Conservation (phyloP, 2,113 vertebrate species). For the Pangasianodon hypophthalmus region DNA sequence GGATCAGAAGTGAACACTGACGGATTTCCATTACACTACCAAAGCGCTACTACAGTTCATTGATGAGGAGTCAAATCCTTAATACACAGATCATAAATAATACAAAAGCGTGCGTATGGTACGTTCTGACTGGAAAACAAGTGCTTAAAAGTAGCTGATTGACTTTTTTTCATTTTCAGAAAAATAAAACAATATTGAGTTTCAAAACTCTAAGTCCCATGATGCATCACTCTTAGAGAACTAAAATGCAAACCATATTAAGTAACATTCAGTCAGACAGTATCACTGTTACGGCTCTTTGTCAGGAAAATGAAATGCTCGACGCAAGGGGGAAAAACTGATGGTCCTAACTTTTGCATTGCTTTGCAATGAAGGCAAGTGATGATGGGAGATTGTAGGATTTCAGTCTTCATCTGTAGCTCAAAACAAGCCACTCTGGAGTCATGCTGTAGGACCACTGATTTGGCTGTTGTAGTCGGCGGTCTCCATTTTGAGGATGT, state of each 20-base stretch:
- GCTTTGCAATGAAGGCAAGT: slow-evolving; percentile 21
- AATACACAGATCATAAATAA: slow-evolving; percentile 53
- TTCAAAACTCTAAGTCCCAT: slow-evolving; percentile 54
- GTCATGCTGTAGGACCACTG: slow-evolving; percentile 79
- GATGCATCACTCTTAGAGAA: slow-evolving; percentile 40
- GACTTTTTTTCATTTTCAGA: slow-evolving; percentile 25
- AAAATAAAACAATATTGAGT: slow-evolving; percentile 41
- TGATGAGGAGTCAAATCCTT: slow-evolving; percentile 37
- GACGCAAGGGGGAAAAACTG: background rate
- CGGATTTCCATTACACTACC: background rate
- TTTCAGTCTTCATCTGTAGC: slow-evolving; percentile 9
- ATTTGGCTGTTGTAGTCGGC: slow-evolving; percentile 97
- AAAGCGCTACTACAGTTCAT: background rate
- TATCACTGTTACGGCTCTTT: slow-evolving; percentile 36
- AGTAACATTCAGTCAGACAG: slow-evolving; percentile 26
- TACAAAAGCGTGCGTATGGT: slow-evolving; percentile 14
- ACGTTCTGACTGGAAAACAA: slow-evolving; percentile 43
- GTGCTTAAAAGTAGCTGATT: slow-evolving; percentile 54
- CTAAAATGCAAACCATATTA: slow-evolving; percentile 25
- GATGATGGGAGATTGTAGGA: background rate
- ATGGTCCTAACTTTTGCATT: slow-evolving; percentile 25
- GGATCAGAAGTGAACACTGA: background rate
- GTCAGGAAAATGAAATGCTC: slow-evolving; percentile 13
- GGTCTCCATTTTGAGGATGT: slow-evolving; percentile 99
- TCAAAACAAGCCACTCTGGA: background rate